Base-by-base conservation (phyloP, 2,888 invertebrate genomes). In the Drosophila borealis region DNA sequence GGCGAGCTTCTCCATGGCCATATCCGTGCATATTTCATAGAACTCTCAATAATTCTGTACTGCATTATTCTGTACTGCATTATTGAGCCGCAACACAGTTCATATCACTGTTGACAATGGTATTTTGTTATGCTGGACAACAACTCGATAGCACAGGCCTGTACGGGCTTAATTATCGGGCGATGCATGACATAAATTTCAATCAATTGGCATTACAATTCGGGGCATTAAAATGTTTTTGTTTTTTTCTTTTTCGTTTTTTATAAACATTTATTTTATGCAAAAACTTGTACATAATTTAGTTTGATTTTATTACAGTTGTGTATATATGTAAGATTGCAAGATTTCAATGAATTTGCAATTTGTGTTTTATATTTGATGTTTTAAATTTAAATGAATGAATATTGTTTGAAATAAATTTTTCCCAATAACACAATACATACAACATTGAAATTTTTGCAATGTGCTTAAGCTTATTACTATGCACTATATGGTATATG, bases 201-300 rank as follows among this genome's bases (percentile, higher is more conserved):
- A 29, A 29, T 8, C 8, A 2, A 29, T 2, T 29, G 29, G 2
- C 8, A 29, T 29, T 29, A 8, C 1, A 29, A 29, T 29, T 8
- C 29, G 8, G 8, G 29, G 29, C 29, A 29, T 29, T 29, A 8
- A 36, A 11, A 4, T 4, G 11, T 36, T 11, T 11, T 36, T 6
- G 10, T 10, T 25, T 39, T 25, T 9, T 39, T 39, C 6, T 25
- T 25, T 25, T 63, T 50, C 42, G 44, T 57, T 73, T 74, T 79
- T 74, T 87, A 81, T 74, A 79, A 89, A 87, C 87, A 83, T 87
- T 86, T 87, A 89, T 88, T 88, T 78, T 83, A 72, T 78, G 81
- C 70, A 86, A 88, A 85, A 86, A 82, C 84, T 82, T 81, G 74
- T 81, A 76, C 73, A 81, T 77, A 83, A 80, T 73, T 81, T 74